Base-by-base conservation (phyloP, 2,888 invertebrate genomes). In the Drosophila meridiana region DNA sequence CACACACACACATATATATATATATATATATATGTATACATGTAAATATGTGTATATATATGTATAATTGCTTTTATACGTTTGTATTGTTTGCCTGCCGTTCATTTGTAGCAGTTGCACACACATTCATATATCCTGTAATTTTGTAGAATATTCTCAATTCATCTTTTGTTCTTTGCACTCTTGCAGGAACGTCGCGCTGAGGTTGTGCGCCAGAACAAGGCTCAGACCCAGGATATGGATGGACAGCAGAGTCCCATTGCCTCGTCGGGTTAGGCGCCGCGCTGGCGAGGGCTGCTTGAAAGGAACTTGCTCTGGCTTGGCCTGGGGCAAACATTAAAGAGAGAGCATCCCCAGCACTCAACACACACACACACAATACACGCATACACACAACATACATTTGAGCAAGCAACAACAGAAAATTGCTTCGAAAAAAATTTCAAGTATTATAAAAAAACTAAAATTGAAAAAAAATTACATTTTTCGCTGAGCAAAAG, bases 151-250 rank as follows among this genome's bases (percentile, higher is more conserved):
- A n/a, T 26, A 14, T 38, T 20, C 1, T 1, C 5, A 43, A 47
- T 38, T 53, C 36, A 59, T 20, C 9, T 32, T n/a, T 26, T n/a
- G 20, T 47, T 62, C 65, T 64, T 2, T 36, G 26, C 42, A 20
- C 26, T 57, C 20, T 83, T 92, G 73, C 94, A 98, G 98, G 98
- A 98, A 94, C 96, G 97, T 91, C 97, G 97, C 92, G 97, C 97
- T 59, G 98, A 98, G 93, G 94, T 97, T 90, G 98, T 98, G 87
- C 97, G 98, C 90, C 97, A 97, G 94, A 98, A 98, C 94, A 98
- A 98, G 94, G 96, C 95, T 90, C 91, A 92, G 86, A 87, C 70
- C 77, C 91, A 83, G 85, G 89, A 88, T 55, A 52, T 88, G 68
- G 95, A 95, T 87, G 94, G 94, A 74, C 94, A 94, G 92, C 94